Base-by-base conservation (phyloP, 30 jellyfish, hydroid and myxozoan species). In the Turritopsis rubra region DNA sequence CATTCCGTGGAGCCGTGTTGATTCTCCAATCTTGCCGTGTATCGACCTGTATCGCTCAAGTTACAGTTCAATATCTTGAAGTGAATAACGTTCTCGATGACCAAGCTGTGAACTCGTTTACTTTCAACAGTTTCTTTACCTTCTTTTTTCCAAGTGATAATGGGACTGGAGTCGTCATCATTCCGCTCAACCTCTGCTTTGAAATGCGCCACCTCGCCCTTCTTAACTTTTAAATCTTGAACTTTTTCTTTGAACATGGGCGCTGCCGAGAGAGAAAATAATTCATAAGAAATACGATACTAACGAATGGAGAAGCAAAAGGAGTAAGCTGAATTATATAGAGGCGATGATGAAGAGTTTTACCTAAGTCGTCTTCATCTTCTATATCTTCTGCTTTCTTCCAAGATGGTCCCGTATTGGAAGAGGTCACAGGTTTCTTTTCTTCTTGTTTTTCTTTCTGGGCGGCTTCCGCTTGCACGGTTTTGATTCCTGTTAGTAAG, bases 401-500 rank as follows among this genome's bases (percentile, higher is more conserved):
- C 99, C 99, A 93, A 16, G 96, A 96, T 17, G 97, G 97, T 73
- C 88, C 92, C 53, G 96, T 78, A 3, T 66, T 65, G 1, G 74
- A 65, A 0, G 88, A 21, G 13, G 82, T 8, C 17, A 74, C 52
- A 74, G 72, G 52, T n/a, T 79, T 66, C 22, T 85, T 78, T 7
- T 84, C 80, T 27, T 83, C 98, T 71, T 87, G 91, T n/a, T 21
- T 71, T 28, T 78, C 71, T 71, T 79, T 92, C 19, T 21, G 66
- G 21, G 84, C 28, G 9, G 93, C 52, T 54, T 83, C 84, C 24
- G 96, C 90, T 83, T 83, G 92, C 20, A 91, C 84, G 16, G 92
- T 77, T 75, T 92, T 92, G n/a, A 93, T 90, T 54, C 99, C 99
- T 54, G 97, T 93, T 81, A 93, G 96, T 52, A 93, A 89, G 72